Evolutionary conservation across 2,113 vertebrate species (phyloP), one percentile per base, ranked within the genome.

Genomic region (Nettapus auritus): DNA sequence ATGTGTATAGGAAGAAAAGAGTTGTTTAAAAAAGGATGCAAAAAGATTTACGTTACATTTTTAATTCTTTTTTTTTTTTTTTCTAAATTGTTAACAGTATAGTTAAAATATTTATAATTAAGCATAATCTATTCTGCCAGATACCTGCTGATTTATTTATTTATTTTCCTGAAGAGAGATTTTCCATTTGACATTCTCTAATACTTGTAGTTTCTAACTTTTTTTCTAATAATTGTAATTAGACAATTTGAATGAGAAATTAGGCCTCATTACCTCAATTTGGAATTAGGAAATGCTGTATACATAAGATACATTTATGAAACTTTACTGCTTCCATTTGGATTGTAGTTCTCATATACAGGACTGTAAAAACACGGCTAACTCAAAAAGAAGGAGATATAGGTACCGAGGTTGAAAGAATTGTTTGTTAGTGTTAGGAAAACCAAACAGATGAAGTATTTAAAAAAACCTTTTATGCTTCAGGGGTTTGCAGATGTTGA

Each of bases 91-190:
- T 8, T 77, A 66, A 86, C 29, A 83, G 26, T 40, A 6, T 11
- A 40, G 28, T 63, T 33, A 29, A 95, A 92, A 74, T 89, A 80
- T 52, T 86, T 92, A 16, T 56, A 31, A 78, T 67, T 77, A 76
- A 89, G 26, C 18, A 26, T 46, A 33, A 77, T 63, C 46, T 88
- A 33, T 90, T 89, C 22, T 77, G 23, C n/a, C n/a, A 67, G 28
- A n/a, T 84, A 70, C 64, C 67, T 89, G 40, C 5, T 70, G 11
- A 3, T 71, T 66, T 48, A 50, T 50, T 50, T 50, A 50, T 86
- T 89, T 85, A 75, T 60, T 31, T 67, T 53, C 31, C 50, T 40
- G 10, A 28, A 34, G 15, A n/a, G 42, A 40, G 7, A 83, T 85
- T 33, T 79, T 44, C 21, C 38, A 31, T 22, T 75, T 75, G 15